Base-by-base conservation (phyloP, 2,797 vertebrate genomes). In the Lerista edwardsae region DNA sequence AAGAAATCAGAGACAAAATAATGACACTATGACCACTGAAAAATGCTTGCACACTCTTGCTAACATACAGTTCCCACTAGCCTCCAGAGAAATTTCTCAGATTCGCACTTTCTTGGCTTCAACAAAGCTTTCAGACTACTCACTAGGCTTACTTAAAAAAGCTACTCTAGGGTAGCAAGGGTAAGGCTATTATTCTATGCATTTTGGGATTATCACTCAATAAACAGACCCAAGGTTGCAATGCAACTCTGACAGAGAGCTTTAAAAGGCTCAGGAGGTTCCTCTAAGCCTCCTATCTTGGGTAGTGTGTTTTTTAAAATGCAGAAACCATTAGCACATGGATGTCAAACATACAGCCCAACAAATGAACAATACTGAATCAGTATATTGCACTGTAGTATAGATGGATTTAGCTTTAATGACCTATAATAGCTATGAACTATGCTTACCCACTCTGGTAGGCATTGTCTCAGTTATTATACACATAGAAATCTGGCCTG, bases 1-100 rank as follows among this genome's bases (percentile, higher is more conserved):
- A 84, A 85, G 79, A 39, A 74, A 92, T 84, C 3, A 85, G 1
- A 80, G 14, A 55, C 51, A 55, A 55, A 55, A 55, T 15, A 3
- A 55, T 10, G 9, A 51, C 47, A 51, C 47, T 51, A 51, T 10
- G 12, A 51, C 47, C 47, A 10, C 14, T 51, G 12, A 14, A 51
- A 51, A 51, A 51, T 51, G 9, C 12, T 6, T 51, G 12, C 47
- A 51, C 47, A 51, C 9, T 51, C 12, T 44, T 44, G 47, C 47
- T 51, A 51, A 51, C 12, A 51, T 51, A 51, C 23, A 41, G 12
- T 14, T 68, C 25, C 31, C 8, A 1, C 21, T 31, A 39, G 8
- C 19, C 34, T 23, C 41, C 1, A 11, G 44, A 47, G 44, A 11
- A n/a, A n/a, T n/a, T n/a, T n/a, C n/a, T n/a, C n/a, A 62, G 14